Conservation (phyloP, 2,888 invertebrate genomes). For the Chrysotoxum bicinctum region DNA sequence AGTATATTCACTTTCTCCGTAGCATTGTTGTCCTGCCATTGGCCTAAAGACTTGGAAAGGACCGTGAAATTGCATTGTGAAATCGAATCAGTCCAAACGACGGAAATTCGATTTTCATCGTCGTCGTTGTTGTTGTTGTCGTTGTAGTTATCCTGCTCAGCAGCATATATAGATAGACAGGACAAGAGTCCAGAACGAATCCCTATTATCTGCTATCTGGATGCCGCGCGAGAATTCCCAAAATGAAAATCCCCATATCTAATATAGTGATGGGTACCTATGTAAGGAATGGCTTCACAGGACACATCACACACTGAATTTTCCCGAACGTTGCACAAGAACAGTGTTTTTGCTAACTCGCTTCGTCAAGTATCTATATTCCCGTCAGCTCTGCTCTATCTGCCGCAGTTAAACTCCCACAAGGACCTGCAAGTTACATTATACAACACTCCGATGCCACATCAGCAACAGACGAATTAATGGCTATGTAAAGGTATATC, state of each 20-base stretch:
- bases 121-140: constrained; percentile 28
- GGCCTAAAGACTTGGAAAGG: constrained; percentile 66
- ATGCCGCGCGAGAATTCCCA: constrained; percentile 66
- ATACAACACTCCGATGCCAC: constrained; percentile 57
- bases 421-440: constrained; percentile 45
- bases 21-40: constrained; percentile 62
- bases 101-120: constrained; percentile 79
- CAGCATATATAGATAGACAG: neutral
- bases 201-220: constrained; percentile 28
- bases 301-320: constrained; percentile 37
- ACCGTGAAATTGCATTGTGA: constrained; percentile 81
- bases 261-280: constrained; percentile 39
- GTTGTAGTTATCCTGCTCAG: neutral
- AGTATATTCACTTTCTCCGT: constrained; percentile 59
- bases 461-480: constrained; percentile 72
- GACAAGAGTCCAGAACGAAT: constrained; percentile 1
- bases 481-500: constrained; percentile 40
- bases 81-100: constrained; percentile 80
- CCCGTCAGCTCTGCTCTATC: constrained; percentile 15
- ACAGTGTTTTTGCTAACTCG: constrained; percentile 29
- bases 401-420: constrained; percentile 46
- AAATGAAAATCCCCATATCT: constrained; percentile 64
- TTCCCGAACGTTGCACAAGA: constrained; percentile 40
- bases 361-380: constrained; percentile 11
- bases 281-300: constrained; percentile 39